Evolutionary conservation across 2,888 invertebrate genomes (phyloP), one percentile per base, ranked within the genome.

Genomic region (Tetramorium bicarinatum): DNA sequence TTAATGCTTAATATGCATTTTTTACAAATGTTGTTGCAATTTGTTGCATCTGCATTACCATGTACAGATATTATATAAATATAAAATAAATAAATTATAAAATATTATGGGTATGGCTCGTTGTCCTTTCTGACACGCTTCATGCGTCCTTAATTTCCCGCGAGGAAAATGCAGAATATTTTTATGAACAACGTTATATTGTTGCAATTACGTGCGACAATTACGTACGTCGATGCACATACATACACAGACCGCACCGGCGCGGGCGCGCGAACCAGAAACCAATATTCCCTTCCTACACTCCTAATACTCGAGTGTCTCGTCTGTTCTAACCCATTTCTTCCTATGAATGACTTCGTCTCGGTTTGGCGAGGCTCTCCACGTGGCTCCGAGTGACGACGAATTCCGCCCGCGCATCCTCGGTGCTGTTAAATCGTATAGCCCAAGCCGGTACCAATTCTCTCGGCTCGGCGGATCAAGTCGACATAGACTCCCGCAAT

Each of bases 251-350:
- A 66, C 4, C 7, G 41, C 6, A n/a, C 2, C 44, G 13, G 7
- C 44, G 52, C 13, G 47, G 13, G 7, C 44, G 52, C 13, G 47
- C 47, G 66, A 77, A 2, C 6, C 47, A 47, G 38, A 49, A 59
- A 75, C 79, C 76, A 56, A 80, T 56, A 8, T 47, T 59, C n/a
- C 38, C 44, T 81, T 93, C 72, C 90, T 94, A 88, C 49, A 54
- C 44, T 87, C 94, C 94, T 93, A 91, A 85, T 94, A 91, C 74
- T 75, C 76, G 81, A 89, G 90, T 91, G 90, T 90, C 88, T 90
- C 87, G 88, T 91, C 90, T 91, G 91, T 91, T 93, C 93, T 94
- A 93, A 93, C 92, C 92, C 93, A 92, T 93, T 92, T 93, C 92
- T 93, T 92, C 89, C 87, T 89, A 87, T 88, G 90, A 87, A 89